phyloP scores from a whole-genome alignment of 2,797 vertebrate species.

The Perodicticus potto region DNA sequence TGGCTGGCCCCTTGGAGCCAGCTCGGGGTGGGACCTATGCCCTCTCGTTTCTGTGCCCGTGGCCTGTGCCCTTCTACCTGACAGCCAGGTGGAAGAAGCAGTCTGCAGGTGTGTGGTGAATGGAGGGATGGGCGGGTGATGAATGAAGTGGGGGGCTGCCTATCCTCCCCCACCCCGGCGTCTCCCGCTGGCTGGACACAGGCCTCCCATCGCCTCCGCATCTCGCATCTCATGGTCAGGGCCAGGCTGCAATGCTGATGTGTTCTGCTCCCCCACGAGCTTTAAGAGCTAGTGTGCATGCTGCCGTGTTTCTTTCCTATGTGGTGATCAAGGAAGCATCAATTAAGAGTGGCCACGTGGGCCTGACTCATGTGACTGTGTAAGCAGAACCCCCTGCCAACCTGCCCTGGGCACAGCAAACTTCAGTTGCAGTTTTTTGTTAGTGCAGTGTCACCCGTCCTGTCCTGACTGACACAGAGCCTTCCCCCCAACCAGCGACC shows the following conservation, averaged over 20 bases:
- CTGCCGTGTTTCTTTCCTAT: too few species aligned
- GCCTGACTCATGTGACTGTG: neutral
- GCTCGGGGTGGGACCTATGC: neutral
- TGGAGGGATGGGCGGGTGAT: neutral
- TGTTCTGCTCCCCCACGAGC: neutral
- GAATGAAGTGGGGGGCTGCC: neutral
- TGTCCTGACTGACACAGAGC: neutral
- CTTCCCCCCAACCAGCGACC: fast-evolving
- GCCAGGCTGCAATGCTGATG: too few species aligned
- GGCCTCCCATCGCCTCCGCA: too few species aligned
- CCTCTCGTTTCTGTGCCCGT: neutral
- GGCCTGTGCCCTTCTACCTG: too few species aligned
- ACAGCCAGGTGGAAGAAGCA: neutral
- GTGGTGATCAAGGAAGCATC: neutral
- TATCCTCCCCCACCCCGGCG: neutral
- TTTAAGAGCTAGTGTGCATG: too few species aligned
- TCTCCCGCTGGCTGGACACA: neutral
- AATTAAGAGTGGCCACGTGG: neutral
- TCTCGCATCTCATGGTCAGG: neutral
- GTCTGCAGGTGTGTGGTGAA: neutral
- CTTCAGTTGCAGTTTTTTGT: neutral
- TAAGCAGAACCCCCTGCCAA: too few species aligned
- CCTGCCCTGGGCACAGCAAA: fast-evolving
- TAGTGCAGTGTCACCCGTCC: neutral
- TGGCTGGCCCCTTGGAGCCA: neutral